Evolutionary conservation across 2,888 invertebrate genomes (phyloP).

Genomic region (Cosmia trapezina): DNA sequence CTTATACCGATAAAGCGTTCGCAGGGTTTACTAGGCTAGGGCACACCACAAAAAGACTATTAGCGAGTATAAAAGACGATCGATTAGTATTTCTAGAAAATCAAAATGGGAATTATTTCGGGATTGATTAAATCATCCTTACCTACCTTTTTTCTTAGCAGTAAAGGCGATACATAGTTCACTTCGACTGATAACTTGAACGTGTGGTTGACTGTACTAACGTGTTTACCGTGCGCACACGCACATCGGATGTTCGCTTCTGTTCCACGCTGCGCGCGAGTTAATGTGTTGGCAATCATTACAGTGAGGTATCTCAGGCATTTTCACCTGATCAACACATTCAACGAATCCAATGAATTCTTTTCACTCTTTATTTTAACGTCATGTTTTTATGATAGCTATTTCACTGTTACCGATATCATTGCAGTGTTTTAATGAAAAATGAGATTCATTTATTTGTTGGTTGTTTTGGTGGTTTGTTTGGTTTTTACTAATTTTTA

Average conservation of each 20-base stretch:
- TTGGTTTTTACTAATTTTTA: too few species aligned
- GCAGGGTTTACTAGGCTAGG: not conserved
- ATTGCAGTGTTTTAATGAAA: too few species aligned
- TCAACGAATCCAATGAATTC: constrained; percentile 46
- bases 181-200: not conserved
- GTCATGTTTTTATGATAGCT: constrained; percentile 16
- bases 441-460: too few species aligned
- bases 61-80: not conserved
- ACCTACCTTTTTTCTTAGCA: not conserved
- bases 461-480: not conserved
- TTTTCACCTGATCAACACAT: constrained; percentile 68
- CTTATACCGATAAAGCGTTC: not conserved
- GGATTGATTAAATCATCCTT: not conserved
- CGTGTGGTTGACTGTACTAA: constrained; percentile 5
- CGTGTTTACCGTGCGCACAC: constrained; percentile 31
- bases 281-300: constrained; percentile 60
- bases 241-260: constrained; percentile 43
- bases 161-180: not conserved
- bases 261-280: constrained; percentile 48
- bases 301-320: constrained; percentile 57
- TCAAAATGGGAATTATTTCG: not conserved
- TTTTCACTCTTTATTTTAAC: constrained; percentile 53
- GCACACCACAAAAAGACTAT: not conserved
- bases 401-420: constrained; percentile 1
- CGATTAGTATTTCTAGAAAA: not conserved